phyloP scores from a whole-genome alignment of 1,140 invertebrate genomes.

The Luehdorfia chinensis region DNA sequence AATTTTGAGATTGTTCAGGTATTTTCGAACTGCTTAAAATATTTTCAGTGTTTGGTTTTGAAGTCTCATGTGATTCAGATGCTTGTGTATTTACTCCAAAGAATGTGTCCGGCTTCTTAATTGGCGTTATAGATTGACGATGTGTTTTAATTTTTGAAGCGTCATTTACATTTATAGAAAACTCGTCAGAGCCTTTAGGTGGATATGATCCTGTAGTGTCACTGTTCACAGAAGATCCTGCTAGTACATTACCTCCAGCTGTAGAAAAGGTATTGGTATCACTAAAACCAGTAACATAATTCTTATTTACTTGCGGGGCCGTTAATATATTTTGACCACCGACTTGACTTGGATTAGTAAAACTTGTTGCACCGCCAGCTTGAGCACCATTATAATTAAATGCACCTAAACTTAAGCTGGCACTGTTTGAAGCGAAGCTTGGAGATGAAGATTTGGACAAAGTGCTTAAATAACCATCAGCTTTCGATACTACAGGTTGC shows the following conservation, averaged over 20 bases:
- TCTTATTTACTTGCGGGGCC: not conserved
- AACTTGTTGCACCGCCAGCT: too few relatives aligned
- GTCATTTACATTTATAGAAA: not conserved
- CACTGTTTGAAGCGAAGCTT: conserved; percentile 57
- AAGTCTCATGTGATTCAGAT: not conserved
- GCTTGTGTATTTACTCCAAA: not conserved
- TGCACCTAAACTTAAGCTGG: conserved; percentile 58
- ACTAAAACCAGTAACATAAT: too few relatives aligned
- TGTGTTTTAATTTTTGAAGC: not conserved
- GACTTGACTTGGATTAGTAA: not conserved
- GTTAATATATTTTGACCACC: not conserved
- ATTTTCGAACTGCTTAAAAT: not conserved
- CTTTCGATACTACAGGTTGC: conserved; percentile 36
- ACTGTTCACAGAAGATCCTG: not conserved
- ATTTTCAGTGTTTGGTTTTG: not conserved
- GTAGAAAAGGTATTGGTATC: not conserved
- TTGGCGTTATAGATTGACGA: not conserved
- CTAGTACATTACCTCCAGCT: not conserved
- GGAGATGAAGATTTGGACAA: conserved; percentile 60
- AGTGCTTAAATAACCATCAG: conserved; percentile 47
- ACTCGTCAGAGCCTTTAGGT: not conserved
- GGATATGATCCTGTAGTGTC: not conserved
- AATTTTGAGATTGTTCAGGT: not conserved
- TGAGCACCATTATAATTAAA: conserved; percentile 51
- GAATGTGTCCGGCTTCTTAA: not conserved